A percentile compares a stretch with the other conserved stretches of the same genome.
These are phyloP conservation scores for Tineola bisselliella DNA, from an alignment of 2,888 invertebrate species.

Conservation along the genomic window DNA sequence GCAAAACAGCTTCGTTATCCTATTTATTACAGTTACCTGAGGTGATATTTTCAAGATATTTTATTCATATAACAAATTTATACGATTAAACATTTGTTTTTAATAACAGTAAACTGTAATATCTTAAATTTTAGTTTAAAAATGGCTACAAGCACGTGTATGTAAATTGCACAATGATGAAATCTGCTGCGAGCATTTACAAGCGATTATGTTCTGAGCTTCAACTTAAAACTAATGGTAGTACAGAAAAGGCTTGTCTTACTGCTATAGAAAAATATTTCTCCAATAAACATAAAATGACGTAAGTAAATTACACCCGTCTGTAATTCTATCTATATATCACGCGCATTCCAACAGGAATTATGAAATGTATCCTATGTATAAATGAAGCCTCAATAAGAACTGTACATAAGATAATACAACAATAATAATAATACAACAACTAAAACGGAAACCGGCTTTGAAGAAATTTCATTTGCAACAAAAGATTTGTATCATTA, in stretches of 20 bases:
- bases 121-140: constrained; percentile 45
- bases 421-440: no score
- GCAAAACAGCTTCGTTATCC: constrained; percentile 90
- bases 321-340: no score
- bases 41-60: constrained; percentile 37
- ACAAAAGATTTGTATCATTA: no score
- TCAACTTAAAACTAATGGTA: constrained; percentile 62
- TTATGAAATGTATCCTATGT: no score
- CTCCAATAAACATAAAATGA: constrained; percentile 73
- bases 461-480: no score
- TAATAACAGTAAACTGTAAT: not conserved
- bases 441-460: no score
- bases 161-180: constrained; percentile 90
- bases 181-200: constrained; percentile 84
- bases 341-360: not conserved
- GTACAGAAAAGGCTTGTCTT: constrained; percentile 73
- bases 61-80: no score
- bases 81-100: no score
- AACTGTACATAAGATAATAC: no score
- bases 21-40: constrained; percentile 75
- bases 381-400: no score
- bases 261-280: constrained; percentile 77
- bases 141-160: constrained; percentile 71
- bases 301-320: constrained; percentile 57
- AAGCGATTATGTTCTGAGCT: constrained; percentile 80